phyloP scores from a whole-genome alignment of 2,888 invertebrate genomes.

The Alitta virens region DNA sequence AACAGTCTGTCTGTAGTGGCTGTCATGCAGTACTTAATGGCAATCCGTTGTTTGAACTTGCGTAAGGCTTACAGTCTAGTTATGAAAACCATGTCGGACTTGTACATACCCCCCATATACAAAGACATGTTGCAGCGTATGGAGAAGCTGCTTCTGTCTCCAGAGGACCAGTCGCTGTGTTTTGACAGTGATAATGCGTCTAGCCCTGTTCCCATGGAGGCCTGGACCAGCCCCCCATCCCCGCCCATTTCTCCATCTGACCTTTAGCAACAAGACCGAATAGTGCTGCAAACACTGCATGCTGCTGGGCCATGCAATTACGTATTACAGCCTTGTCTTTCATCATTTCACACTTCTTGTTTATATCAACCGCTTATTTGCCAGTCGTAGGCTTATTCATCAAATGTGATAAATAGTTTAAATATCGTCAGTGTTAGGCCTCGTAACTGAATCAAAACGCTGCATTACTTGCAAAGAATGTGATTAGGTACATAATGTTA shows the following conservation, averaged over 20 bases:
- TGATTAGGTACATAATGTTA: no score
- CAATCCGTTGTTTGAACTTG: slow-evolving; percentile 34
- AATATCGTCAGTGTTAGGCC: no score
- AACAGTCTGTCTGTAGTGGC: slow-evolving; percentile 41
- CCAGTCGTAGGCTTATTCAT: no score
- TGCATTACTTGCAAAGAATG: no score
- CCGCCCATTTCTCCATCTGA: not conserved
- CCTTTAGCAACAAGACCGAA: no score
- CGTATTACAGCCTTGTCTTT: no score
- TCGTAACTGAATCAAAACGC: no score
- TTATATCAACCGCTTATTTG: no score
- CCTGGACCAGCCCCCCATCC: slow-evolving; percentile 1
- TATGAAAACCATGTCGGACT: slow-evolving; percentile 32
- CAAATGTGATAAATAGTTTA: no score
- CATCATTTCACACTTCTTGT: no score
- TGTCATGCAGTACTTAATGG: slow-evolving; percentile 48
- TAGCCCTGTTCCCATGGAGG: not conserved
- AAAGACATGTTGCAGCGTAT: slow-evolving; percentile 9
- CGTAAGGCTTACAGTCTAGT: slow-evolving; percentile 40
- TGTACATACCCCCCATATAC: not conserved
- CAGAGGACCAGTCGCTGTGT: slow-evolving; percentile 5
- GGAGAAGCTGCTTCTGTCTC: slow-evolving; percentile 1
- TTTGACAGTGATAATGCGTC: not conserved
- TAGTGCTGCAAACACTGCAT: no score
- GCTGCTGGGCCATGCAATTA: no score